Base-by-base conservation (phyloP, 2,113 vertebrate genomes). In the Labrus mixtus region DNA sequence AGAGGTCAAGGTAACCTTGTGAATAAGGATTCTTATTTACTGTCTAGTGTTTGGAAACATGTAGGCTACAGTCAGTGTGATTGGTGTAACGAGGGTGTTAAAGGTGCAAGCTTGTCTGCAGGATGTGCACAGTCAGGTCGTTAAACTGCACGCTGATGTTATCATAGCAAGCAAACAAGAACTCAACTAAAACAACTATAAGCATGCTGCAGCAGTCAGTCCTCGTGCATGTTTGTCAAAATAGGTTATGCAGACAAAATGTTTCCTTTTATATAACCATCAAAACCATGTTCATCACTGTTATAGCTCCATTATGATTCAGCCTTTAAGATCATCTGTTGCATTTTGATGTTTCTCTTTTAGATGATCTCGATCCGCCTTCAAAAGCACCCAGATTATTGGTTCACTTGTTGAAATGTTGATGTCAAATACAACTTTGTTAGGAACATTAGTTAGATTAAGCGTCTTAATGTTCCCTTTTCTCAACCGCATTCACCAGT, bases 1-100 rank as follows among this genome's bases (percentile, higher is more conserved):
- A 97, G 93, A 93, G 96, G 72, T 96, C 97, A 77, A 95, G 97
- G 97, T 98, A 94, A 95, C 62, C 2, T 60, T 77, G 54, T 60
- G 64, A 60, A 59, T 45, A 59, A 13, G 0, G 45, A 46, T 55
- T 66, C 16, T 46, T n/a, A 51, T 20, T 8, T 20, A 29, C 45
- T 25, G 64, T 17, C 19, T 50, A 19, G 33, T 51, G 17, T 56
- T 41, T 48, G 46, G 16, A 45, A 29, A 45, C 73, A 25, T 73
- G 37, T 22, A 36, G 61, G 29, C 29, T 33, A 6, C 23, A 5
- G 29, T 33, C 57, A 67, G 29, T 12, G 64, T 51, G 41, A 15
- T 0, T 57, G 25, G 10, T 10, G 37, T 46, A 17, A 45, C 12
- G 36, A 3, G 11, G 55, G 16, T 48, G 29, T 36, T 58, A n/a